Evolutionary conservation across 1,140 invertebrate genomes (phyloP), one percentile per base, ranked within the genome.

Genomic region (Calephelis nemesis): DNA sequence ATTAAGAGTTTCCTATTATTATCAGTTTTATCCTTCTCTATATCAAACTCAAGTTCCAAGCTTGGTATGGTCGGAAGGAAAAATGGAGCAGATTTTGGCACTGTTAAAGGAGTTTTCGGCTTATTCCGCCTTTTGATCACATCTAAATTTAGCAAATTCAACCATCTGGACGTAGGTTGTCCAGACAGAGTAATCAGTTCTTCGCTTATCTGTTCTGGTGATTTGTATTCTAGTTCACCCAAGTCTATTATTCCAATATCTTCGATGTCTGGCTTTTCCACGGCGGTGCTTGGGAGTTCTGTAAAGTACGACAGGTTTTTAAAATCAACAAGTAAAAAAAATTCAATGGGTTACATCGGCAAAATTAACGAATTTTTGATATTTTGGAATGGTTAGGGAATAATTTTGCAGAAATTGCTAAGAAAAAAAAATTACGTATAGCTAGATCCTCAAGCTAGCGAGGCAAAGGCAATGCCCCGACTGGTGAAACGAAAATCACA

Each of bases 41-140:
- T 82, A 86, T 97, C 96, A 90, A 99, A 98, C 81, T 96, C 94
- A 3, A 97, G 85, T 71, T 97, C 94, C 10, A 98, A 87, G 3
- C 97, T 97, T 0, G 97, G 94, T 66, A 98, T 93, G 0, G 98
- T 98, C 0, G 98, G 98, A 48, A 99, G 87, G 84, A 99, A 99
- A 92, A 99, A 99, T 0, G 98, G 98, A 0, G 98, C 98, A 39
- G 94, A 93, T 92, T 97, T 97, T 0, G 96, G 95, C 1, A 93
- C 93, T 81, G 98, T 97, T 0, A 95, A 93, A 7, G 96, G 93
- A 62, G 96, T 95, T 88, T 96, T 97, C 0, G 98, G 98, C 85
- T 98, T 99, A 87, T 99, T 99, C 72, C 97, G 93, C 73, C 95
- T 95, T 84, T 96, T 98, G 1, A 99, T 96, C 1, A 97, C 90